Conservation (phyloP, 2,888 invertebrate genomes). For the Asteroscopus sphinx region DNA sequence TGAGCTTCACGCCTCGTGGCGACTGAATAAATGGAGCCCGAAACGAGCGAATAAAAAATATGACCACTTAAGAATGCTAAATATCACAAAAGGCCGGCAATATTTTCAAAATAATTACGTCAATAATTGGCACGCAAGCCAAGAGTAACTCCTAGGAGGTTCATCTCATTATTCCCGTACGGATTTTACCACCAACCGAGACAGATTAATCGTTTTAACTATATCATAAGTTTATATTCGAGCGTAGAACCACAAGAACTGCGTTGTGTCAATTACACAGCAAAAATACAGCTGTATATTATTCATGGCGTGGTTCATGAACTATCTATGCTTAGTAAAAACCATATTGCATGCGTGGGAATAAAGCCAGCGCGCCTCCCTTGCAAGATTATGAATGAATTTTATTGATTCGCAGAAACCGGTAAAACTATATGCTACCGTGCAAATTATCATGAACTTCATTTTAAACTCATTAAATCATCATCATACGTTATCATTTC, state of each 20-base stretch:
- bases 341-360: slow-evolving; percentile 70
- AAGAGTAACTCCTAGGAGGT: slow-evolving; percentile 71
- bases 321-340: slow-evolving; percentile 68
- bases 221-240: slow-evolving; percentile 85
- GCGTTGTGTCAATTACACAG: slow-evolving; percentile 84
- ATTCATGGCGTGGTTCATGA: slow-evolving; percentile 72
- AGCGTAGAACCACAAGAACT: slow-evolving; percentile 72
- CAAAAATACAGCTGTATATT: slow-evolving; percentile 85
- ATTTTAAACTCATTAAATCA: too few relatives aligned
- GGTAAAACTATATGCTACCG: not conserved
- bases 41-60: slow-evolving; percentile 81
- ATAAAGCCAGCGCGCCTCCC: slow-evolving; percentile 24
- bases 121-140: slow-evolving; percentile 88
- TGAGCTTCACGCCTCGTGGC: slow-evolving; percentile 66
- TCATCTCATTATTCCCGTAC: slow-evolving; percentile 83
- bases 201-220: slow-evolving; percentile 88
- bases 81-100: slow-evolving; percentile 83
- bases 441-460: not conserved
- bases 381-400: slow-evolving; percentile 41
- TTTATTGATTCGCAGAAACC: slow-evolving; percentile 37
- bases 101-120: slow-evolving; percentile 89
- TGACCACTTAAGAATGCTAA: slow-evolving; percentile 80
- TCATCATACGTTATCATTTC: too few relatives aligned
- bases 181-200: slow-evolving; percentile 88
- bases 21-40: slow-evolving; percentile 72